These are phyloP conservation scores for Acanthurus leucopareius DNA, from an alignment of 2,797 vertebrate genomes.

Conservation along the genomic window DNA sequence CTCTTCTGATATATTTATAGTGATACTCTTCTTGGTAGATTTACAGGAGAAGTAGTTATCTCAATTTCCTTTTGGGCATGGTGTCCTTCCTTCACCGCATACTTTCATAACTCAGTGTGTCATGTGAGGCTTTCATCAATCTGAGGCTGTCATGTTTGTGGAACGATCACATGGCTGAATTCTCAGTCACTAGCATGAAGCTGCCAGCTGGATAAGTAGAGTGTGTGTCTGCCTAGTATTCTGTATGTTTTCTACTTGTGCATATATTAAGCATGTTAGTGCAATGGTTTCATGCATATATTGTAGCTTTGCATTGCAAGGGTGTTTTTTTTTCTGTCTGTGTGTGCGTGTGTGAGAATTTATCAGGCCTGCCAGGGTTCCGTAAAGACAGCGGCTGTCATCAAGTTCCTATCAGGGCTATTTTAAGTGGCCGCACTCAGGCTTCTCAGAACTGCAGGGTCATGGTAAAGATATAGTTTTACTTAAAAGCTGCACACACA, in stretches of 20 bases:
- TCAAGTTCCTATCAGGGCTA: constrained; percentile 77
- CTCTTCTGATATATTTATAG: constrained; percentile 25
- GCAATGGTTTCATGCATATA: not conserved
- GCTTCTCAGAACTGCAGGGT: constrained; percentile 79
- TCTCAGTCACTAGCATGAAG: constrained; percentile 43
- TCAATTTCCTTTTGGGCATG: constrained; percentile 57
- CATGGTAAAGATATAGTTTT: constrained; percentile 76
- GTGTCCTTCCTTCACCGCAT: constrained; percentile 42
- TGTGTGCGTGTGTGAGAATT: constrained; percentile 7
- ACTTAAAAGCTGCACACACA: constrained; percentile 47
- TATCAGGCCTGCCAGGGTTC: constrained; percentile 49
- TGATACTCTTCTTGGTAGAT: constrained; percentile 18
- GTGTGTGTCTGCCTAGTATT: not conserved
- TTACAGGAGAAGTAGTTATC: constrained; percentile 39
- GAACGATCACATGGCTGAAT: constrained; percentile 58
- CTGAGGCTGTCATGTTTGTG: constrained; percentile 62
- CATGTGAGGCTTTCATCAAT: constrained; percentile 81
- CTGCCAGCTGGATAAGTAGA: not conserved
- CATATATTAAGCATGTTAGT: constrained; percentile 15
- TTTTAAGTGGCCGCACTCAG: constrained; percentile 75
- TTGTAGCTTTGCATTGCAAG: constrained; percentile 19
- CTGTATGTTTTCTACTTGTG: constrained; percentile 6
- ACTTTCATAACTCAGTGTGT: constrained; percentile 73
- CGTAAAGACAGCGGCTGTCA: constrained; percentile 71
- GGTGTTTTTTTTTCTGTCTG: not conserved